These are phyloP conservation scores for Leptocoma aspasia DNA, from an alignment of 2,113 vertebrate genomes.

Conservation along the genomic window DNA sequence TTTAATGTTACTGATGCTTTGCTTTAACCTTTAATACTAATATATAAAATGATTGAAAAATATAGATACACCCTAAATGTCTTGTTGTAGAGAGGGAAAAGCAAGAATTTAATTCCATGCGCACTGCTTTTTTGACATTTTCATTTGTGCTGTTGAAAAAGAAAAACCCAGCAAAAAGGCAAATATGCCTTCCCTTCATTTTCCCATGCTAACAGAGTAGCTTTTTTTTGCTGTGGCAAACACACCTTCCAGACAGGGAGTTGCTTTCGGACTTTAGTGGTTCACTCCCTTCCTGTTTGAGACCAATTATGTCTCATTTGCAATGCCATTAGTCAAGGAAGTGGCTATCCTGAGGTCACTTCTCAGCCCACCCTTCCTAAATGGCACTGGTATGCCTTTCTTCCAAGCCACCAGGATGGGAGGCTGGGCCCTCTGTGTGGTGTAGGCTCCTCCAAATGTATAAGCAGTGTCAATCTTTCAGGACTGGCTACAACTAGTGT, in stretches of 20 bases:
- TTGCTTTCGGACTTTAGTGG: slow-evolving; percentile 38
- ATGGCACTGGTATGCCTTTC: slow-evolving; percentile 10
- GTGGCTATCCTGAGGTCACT: slow-evolving; percentile 44
- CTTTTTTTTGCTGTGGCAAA: slow-evolving; percentile 16
- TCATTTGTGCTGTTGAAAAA: not conserved
- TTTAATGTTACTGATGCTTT: not conserved
- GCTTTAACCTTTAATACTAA: not conserved
- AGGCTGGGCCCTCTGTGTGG: not conserved
- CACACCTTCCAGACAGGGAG: slow-evolving; percentile 58
- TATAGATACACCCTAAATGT: not conserved
- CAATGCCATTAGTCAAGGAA: slow-evolving; percentile 41
- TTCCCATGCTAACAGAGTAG: slow-evolving; percentile 40
- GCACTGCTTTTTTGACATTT: not conserved
- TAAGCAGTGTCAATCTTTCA: slow-evolving; percentile 2
- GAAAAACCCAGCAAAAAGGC: not conserved
- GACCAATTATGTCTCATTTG: slow-evolving; percentile 54
- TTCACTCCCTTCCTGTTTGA: slow-evolving; percentile 63
- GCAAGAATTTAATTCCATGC: not conserved
- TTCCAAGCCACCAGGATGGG: not conserved
- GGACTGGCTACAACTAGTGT: not conserved
- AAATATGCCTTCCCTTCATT: slow-evolving; percentile 33
- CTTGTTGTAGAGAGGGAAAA: not conserved
- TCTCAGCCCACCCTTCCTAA: slow-evolving; percentile 37
- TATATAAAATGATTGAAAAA: not conserved
- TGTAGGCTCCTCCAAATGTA: not conserved